Base-by-base conservation (phyloP, 2,797 vertebrate genomes). In the Danio kyathit region DNA sequence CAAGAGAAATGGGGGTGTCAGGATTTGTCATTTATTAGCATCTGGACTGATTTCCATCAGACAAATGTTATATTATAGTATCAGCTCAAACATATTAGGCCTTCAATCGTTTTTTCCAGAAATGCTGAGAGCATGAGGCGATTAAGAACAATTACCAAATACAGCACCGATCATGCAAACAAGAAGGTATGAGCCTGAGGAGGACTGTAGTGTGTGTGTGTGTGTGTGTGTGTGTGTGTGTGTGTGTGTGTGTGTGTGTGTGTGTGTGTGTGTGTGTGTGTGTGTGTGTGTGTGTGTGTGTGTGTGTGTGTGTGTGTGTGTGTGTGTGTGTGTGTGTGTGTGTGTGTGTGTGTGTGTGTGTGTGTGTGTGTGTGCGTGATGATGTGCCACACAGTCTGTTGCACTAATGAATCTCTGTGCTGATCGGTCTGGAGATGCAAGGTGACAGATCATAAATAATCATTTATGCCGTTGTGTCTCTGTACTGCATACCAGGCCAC, bases 391-490 rank as follows among this genome's bases (percentile, higher is more conserved):
- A 52, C 79, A 86, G 84, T 86, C 88, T 88, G 83, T 90, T 90
- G 89, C 89, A 86, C 89, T 95, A 95, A 94, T 94, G 93, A 94
- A 93, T 91, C 88, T 91, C 89, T 88, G 87, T 89, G 90, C 91
- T 92, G 92, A 93, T 89, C 88, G 93, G 90, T 90, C 90, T 92
- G 91, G 91, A 92, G 93, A 94, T 92, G 89, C 90, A 90, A 93
- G 92, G 93, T 93, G 93, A 90, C 93, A 94, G 91, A 94, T 94
- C 94, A 94, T 95, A 94, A 94, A 95, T 94, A 94, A 95, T 94
- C 91, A 94, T 94, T 94, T 93, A 93, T 93, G 91, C 88, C 85
- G 84, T 87, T 87, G 88, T 90, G 92, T 91, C 90, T 89, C 89
- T 84, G 91, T 89, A 87, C 87, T 81, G 91, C 87, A 89, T 93